Conservation (phyloP, 2,113 vertebrate genomes). For the Eira barbara region DNA sequence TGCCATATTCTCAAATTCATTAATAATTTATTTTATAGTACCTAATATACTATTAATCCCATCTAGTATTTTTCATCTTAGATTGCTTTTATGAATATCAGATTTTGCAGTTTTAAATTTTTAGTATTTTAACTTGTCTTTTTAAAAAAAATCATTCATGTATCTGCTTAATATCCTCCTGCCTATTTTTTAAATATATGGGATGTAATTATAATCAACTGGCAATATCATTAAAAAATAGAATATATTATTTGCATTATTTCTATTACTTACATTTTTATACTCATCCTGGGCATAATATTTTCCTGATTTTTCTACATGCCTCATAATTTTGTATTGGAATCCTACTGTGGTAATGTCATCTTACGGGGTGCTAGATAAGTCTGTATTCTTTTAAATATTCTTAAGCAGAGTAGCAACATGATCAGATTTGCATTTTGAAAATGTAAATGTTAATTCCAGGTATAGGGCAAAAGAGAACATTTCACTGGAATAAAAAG, state of each 20-base stretch:
- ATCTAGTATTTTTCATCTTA: background rate
- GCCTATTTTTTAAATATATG: background rate
- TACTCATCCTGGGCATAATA: background rate
- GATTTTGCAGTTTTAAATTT: background rate
- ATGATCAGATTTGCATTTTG: slow-evolving; percentile 14
- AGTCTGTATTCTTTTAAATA: background rate
- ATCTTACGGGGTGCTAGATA: background rate
- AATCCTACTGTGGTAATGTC: background rate
- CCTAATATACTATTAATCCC: background rate
- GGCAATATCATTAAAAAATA: too few species aligned
- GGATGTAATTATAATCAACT: background rate
- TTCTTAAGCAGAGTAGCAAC: background rate
- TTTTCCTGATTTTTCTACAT: background rate
- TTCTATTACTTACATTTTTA: background rate
- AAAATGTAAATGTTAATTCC: background rate
- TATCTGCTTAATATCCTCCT: background rate
- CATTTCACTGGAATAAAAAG: background rate
- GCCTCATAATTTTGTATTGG: background rate
- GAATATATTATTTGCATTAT: background rate
- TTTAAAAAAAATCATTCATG: background rate
- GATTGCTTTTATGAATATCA: background rate
- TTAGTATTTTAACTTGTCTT: background rate
- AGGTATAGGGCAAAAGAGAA: background rate
- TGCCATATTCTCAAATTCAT: background rate
- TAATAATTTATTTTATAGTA: background rate